These are phyloP conservation scores for Pantala flavescens DNA, from an alignment of 1,140 invertebrate genomes.

Conservation along the genomic window DNA sequence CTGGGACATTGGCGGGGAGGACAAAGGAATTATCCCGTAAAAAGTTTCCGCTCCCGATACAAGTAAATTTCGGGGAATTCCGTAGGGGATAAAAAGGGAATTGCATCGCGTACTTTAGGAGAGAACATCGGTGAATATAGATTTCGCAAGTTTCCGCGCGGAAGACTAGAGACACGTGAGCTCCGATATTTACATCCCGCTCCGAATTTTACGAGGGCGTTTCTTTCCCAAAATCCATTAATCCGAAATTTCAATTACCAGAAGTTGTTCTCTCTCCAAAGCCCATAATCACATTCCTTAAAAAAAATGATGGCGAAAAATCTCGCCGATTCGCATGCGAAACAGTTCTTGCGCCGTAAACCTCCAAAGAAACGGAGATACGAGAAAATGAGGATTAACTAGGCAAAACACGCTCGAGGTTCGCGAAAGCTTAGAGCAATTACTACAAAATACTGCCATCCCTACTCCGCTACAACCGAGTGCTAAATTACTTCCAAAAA, in stretches of 20 bases:
- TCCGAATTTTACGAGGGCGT: too few species aligned
- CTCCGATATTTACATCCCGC: too few species aligned
- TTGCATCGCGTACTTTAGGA: too few species aligned
- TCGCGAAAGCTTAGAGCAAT: background rate
- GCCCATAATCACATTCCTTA: background rate
- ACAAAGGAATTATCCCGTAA: too few species aligned
- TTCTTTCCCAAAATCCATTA: background rate
- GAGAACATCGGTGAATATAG: too few species aligned
- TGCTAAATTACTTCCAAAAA: background rate
- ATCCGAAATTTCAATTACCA: constrained; percentile 1
- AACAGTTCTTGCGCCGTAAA: background rate
- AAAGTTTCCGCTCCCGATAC: too few species aligned
- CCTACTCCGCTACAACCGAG: background rate
- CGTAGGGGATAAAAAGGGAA: too few species aligned
- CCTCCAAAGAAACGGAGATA: background rate
- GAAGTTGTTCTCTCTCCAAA: background rate
- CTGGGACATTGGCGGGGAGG: too few species aligned
- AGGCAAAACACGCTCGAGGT: background rate
- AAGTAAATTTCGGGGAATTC: too few species aligned
- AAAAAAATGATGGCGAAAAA: background rate
- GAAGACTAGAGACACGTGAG: too few species aligned
- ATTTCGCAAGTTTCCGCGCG: too few species aligned
- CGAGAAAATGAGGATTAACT: background rate
- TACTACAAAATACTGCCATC: background rate
- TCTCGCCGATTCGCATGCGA: background rate